phyloP scores from a whole-genome alignment of 2,797 vertebrate genomes.

The Limosa lapponica region DNA sequence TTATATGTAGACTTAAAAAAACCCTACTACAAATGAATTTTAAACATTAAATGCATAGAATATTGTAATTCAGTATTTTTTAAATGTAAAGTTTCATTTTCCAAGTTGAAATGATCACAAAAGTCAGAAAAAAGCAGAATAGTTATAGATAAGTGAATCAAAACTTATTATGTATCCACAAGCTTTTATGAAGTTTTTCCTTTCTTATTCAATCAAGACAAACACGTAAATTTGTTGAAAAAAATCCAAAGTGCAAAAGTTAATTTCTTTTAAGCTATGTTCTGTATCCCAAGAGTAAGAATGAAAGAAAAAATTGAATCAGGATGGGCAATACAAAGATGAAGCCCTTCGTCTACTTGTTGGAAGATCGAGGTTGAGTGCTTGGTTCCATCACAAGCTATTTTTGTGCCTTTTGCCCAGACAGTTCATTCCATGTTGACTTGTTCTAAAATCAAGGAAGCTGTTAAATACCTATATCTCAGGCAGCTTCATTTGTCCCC shows the following conservation, averaged over 20 bases:
- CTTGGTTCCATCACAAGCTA: not conserved
- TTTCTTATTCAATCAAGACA: not conserved
- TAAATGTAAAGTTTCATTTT: not conserved
- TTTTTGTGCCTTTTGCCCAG: not conserved
- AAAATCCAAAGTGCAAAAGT: not conserved
- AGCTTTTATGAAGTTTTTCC: not conserved
- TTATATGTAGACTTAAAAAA: not conserved
- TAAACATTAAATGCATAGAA: not conserved
- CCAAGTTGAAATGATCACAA: not conserved
- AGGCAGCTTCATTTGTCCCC: not conserved
- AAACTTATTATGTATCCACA: not conserved
- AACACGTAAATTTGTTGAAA: not conserved
- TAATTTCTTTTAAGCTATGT: not conserved
- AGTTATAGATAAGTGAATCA: not conserved
- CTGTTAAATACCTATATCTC: not conserved
- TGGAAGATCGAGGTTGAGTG: rapidly evolving
- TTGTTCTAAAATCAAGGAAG: not conserved
- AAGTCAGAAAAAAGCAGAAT: not conserved
- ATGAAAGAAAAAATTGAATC: not conserved
- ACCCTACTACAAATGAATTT: not conserved
- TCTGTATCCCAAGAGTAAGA: not conserved
- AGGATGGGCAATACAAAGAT: not conserved
- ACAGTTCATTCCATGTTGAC: not conserved
- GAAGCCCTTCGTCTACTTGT: not conserved
- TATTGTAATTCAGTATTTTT: not conserved